A percentile compares a stretch with the other conserved stretches of the same genome.
phyloP scores from a whole-genome alignment of 23 tunicate genomes.

The Clavelina lepadiformis region DNA sequence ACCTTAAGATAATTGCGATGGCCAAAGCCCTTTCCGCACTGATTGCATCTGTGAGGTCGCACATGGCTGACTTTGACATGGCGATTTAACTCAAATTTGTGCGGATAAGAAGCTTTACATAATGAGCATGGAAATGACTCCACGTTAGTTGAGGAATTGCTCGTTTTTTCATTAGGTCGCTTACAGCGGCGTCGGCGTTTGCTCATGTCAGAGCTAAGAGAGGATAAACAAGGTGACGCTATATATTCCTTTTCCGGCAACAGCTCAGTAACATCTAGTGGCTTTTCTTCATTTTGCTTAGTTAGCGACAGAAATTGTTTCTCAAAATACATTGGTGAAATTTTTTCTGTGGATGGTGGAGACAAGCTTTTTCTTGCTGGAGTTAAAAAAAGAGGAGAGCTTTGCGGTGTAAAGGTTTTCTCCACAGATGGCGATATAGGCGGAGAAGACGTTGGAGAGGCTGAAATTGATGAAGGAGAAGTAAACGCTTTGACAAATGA shows the following conservation, averaged over 20 bases:
- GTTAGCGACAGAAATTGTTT: too few species aligned
- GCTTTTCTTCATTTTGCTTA: neutral
- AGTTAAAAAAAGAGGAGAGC: neutral
- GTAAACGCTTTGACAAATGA: too few species aligned
- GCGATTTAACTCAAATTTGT: conserved; percentile 87
- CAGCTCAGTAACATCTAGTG: too few species aligned
- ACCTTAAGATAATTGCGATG: conserved; percentile 86
- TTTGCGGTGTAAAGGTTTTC: neutral
- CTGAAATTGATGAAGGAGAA: neutral
- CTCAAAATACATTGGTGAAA: too few species aligned
- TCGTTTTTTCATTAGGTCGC: neutral
- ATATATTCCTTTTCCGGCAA: too few species aligned
- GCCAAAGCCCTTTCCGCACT: conserved; percentile 94
- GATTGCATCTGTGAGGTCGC: conserved; percentile 78
- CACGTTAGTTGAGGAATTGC: conserved; percentile 2
- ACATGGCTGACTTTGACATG: conserved; percentile 96
- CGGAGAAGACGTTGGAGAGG: conserved; percentile 5
- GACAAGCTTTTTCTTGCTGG: neutral
- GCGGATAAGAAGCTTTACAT: conserved; percentile 83
- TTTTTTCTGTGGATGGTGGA: neutral
- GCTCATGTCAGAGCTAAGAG: too few species aligned
- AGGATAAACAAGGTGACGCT: too few species aligned
- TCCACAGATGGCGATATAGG: neutral
- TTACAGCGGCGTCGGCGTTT: conserved; percentile 16
- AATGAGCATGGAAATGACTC: conserved; percentile 55